Evolutionary conservation across 1,140 invertebrate species (phyloP), one percentile per base, ranked within the genome.

Genomic region (Platyura marginata): DNA sequence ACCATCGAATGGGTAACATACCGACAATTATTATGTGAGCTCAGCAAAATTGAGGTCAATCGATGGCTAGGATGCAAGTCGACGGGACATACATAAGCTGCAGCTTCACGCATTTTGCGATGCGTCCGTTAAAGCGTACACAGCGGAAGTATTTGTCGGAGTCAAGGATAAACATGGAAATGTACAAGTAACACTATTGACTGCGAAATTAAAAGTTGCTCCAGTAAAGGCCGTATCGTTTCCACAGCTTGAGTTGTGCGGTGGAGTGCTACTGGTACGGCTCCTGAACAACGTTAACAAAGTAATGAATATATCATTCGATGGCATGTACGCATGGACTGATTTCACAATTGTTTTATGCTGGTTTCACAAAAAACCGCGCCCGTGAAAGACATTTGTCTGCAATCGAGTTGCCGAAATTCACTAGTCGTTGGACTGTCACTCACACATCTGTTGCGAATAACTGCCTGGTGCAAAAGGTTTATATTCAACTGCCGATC

Each of bases 341-440:
- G 61, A 65, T 51, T 61, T 55, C 0, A 54, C 43, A 13, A 53
- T 61, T 16, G 53, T 49, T 2, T 44, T 65, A 6, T 21, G 42
- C 10, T 66, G 60, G 61, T 44, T 66, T 9, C 29, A 43, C 40
- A 46, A 37, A 9, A 18, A 46, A 20, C 34, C 55, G 8, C 44
- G 45, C 11, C 42, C 36, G 22, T 58, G 53, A 51, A 53, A 56
- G 32, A 49, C 41, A 13, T 64, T 61, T 41, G 53, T 64, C 1
- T 50, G 52, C 10, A 56, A 60, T 38, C 44, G 61, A 21, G 52
- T 61, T 0, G 39, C 43, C 1, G 51, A 56, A 42, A 57, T 63
- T 10, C 51, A 55, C 34, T 29, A 49, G 22, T 10, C 46, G 1
- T 45, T 55, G 21, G 25, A 40, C 2, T 8, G 13, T 8, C 6